Percentiles rank a stretch among this genome's conserved stretches.
Evolutionary conservation across 64 coral and sea anemone species (phyloP).

Genomic region (Cladopsammia gracilis): DNA sequence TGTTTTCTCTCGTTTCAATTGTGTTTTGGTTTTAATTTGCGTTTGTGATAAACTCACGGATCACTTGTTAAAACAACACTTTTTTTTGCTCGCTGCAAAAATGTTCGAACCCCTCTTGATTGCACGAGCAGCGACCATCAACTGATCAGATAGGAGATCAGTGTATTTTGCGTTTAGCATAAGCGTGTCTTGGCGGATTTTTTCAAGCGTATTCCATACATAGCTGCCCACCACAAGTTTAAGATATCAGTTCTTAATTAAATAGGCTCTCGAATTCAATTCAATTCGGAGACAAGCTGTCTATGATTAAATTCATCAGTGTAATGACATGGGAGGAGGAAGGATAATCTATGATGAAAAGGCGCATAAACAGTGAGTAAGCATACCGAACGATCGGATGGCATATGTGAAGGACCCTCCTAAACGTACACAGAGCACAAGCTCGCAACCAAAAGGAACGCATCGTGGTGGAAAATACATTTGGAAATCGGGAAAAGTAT

Average conservation of each 20-base stretch:
- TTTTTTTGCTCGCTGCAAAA: background rate
- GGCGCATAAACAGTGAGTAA: conserved; percentile 16
- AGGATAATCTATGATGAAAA: conserved; percentile 63
- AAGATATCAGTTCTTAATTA: conserved; percentile 36
- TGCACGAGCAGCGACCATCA: background rate
- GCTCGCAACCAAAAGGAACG: background rate
- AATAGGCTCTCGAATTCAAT: conserved; percentile 41
- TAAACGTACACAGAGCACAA: background rate
- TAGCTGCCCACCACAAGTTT: conserved; percentile 10
- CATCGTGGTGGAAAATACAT: background rate
- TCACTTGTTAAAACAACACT: background rate
- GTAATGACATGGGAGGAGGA: conserved; percentile 46
- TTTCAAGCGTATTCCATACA: background rate
- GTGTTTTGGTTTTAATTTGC: conserved; percentile 23
- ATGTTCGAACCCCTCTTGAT: background rate
- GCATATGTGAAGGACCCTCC: background rate
- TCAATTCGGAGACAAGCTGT: conserved; percentile 43
- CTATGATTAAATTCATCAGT: conserved; percentile 45
- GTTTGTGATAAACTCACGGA: background rate
- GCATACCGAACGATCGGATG: background rate
- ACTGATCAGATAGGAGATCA: background rate
- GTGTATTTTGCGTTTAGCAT: background rate
- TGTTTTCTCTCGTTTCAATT: conserved; percentile 42
- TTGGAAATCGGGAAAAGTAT: background rate
- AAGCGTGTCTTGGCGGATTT: conserved; percentile 9